Percentiles rank a stretch among this genome's conserved stretches.
Evolutionary conservation across 2,888 invertebrate species (phyloP).

Genomic region (Blera fallax): DNA sequence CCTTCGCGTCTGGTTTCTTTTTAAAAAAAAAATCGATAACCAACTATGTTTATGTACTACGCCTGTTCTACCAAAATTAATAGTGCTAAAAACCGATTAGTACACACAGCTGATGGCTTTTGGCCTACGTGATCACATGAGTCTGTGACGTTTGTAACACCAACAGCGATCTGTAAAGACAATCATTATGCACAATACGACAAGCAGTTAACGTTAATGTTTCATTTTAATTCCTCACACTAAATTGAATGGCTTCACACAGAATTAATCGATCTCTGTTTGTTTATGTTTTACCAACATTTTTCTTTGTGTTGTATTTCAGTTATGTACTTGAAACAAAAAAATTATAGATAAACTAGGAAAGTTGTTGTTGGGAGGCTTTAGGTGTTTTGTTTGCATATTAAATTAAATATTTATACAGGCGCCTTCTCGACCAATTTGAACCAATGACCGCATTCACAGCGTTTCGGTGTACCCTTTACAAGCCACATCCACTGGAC

Average conservation of each 20-base stretch:
- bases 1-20: neutral
- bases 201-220: neutral
- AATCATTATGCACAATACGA: neutral
- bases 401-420: constrained; percentile 83
- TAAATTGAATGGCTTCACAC: constrained; percentile 29
- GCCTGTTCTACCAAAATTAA: neutral
- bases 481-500: constrained; percentile 98
- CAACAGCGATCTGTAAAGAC: neutral
- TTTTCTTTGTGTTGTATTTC: constrained; percentile 50
- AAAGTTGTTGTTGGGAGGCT: constrained; percentile 46
- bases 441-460: constrained; percentile 98
- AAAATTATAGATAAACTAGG: constrained; percentile 65
- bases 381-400: constrained; percentile 28
- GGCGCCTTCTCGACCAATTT: constrained; percentile 91
- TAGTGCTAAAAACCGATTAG: neutral
- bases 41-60: neutral
- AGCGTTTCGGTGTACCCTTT: constrained; percentile 93
- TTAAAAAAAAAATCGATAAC: neutral
- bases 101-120: neutral
- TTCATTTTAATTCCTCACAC: constrained; percentile 25
- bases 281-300: constrained; percentile 41
- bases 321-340: constrained; percentile 60
- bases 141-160: neutral
- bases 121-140: constrained; percentile 31
- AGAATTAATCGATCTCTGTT: constrained; percentile 17